A percentile compares a stretch with the other conserved stretches of the same genome.
phyloP scores from a whole-genome alignment of 2,113 vertebrate genomes.

The Hippotragus niger region DNA sequence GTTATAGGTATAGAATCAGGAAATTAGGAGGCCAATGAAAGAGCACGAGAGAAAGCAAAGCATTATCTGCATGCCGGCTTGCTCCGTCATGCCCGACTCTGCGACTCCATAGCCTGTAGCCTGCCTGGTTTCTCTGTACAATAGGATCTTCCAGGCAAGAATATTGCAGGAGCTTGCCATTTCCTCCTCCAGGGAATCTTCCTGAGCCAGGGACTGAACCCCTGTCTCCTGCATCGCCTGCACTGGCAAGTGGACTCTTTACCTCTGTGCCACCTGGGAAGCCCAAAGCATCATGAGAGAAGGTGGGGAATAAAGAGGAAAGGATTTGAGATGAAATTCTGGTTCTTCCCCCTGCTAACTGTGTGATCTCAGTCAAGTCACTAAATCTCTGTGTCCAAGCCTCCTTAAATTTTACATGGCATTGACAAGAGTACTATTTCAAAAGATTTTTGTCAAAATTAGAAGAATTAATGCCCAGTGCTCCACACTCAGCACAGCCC shows the following conservation, averaged over 20 bases:
- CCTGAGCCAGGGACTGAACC: rapidly evolving
- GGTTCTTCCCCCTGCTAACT: neutral
- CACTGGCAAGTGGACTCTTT: neutral
- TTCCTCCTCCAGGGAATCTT: neutral
- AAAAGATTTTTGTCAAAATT: neutral
- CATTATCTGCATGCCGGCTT: neutral
- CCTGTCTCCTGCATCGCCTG: neutral
- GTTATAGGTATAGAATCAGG: neutral
- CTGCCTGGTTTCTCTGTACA: neutral
- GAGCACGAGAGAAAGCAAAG: neutral
- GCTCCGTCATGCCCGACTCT: neutral
- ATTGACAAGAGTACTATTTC: neutral
- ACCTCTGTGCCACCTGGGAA: neutral
- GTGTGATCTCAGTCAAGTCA: neutral
- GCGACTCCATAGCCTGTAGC: neutral
- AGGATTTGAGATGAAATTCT: neutral
- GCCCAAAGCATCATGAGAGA: neutral
- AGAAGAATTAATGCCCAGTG: neutral
- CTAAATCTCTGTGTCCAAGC: neutral
- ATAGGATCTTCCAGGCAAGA: neutral
- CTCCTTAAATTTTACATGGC: neutral
- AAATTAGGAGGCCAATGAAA: neutral
- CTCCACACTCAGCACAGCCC: neutral
- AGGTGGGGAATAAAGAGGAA: neutral
- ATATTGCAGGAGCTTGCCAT: neutral